A percentile compares a stretch with the other conserved stretches of the same genome.
Conservation (phyloP, 2,888 invertebrate genomes). For the Brachyptera putata region DNA sequence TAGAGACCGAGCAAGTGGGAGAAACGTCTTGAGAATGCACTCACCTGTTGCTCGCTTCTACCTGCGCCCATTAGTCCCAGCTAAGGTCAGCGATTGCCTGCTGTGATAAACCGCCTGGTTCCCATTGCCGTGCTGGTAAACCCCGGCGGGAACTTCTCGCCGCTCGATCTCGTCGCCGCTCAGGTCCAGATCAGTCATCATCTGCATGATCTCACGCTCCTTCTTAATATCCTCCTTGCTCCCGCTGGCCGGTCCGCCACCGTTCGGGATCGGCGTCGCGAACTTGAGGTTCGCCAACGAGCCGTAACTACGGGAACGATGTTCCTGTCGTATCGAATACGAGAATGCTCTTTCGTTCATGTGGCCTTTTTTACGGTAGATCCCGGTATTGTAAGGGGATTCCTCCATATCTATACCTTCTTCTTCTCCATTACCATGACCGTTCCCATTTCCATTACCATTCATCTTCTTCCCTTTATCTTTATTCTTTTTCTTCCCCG, state of each 20-base stretch:
- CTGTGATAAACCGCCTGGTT: slow-evolving; percentile 16
- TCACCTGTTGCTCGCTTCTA: background rate
- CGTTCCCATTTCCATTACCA: slow-evolving; percentile 32
- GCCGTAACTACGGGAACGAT: slow-evolving; percentile 87
- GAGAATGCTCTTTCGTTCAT: slow-evolving; percentile 90
- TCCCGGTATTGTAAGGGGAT: slow-evolving; percentile 71
- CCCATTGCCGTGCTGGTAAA: slow-evolving; percentile 10
- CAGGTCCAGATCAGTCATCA: slow-evolving; percentile 85
- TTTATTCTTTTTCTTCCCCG: slow-evolving; percentile 40
- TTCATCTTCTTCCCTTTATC: slow-evolving; percentile 37
- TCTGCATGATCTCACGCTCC: slow-evolving; percentile 86
- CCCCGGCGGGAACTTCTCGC: slow-evolving; percentile 57
- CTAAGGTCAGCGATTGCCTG: slow-evolving; percentile 5
- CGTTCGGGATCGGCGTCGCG: slow-evolving; percentile 54
- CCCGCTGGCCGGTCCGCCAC: slow-evolving; percentile 38
- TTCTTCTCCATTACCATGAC: slow-evolving; percentile 38
- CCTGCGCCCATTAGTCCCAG: slow-evolving; percentile 3
- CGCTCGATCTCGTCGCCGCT: slow-evolving; percentile 71
- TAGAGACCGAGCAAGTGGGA: no score
- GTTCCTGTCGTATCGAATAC: slow-evolving; percentile 90
- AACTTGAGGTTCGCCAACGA: slow-evolving; percentile 88
- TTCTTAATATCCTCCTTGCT: slow-evolving; percentile 54
- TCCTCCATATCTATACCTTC: slow-evolving; percentile 41
- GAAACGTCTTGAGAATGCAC: background rate
- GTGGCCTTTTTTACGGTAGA: slow-evolving; percentile 86